phyloP scores from a whole-genome alignment of 2,797 vertebrate genomes.

The Crossoptilon crossoptilon region DNA sequence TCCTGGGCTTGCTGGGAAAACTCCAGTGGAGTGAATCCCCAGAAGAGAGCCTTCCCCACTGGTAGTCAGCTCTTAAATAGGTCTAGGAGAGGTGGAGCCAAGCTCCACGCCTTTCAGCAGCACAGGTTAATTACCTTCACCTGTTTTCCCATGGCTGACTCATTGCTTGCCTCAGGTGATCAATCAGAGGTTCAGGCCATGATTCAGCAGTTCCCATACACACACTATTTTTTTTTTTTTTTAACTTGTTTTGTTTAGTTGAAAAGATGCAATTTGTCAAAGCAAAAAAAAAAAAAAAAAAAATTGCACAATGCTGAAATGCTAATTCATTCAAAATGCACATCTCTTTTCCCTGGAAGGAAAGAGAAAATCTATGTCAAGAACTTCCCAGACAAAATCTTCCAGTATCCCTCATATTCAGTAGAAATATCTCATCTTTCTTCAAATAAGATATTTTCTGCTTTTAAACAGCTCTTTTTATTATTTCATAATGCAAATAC shows the following conservation, averaged over 20 bases:
- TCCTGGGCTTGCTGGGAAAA: too few species aligned
- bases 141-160: too few species aligned
- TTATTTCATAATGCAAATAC: not conserved
- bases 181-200: too few species aligned
- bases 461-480: not conserved
- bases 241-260: not conserved
- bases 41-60: too few species aligned
- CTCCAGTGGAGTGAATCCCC: too few species aligned
- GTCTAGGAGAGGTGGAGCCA: too few species aligned
- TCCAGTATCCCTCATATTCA: not conserved
- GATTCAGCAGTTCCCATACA: too few species aligned
- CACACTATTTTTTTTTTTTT: not conserved
- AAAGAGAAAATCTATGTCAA: slow-evolving; percentile 20
- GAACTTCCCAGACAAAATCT: not conserved
- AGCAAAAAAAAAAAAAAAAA: not conserved
- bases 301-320: not conserved
- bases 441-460: not conserved
- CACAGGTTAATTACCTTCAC: too few species aligned
- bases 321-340: not conserved
- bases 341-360: not conserved
- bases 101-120: too few species aligned
- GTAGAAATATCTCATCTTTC: slow-evolving; percentile 6
- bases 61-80: too few species aligned
- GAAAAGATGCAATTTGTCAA: not conserved
- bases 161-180: too few species aligned